Evolutionary conservation across 1,140 invertebrate genomes (phyloP).

Genomic region (Tetramorium alpestre): DNA sequence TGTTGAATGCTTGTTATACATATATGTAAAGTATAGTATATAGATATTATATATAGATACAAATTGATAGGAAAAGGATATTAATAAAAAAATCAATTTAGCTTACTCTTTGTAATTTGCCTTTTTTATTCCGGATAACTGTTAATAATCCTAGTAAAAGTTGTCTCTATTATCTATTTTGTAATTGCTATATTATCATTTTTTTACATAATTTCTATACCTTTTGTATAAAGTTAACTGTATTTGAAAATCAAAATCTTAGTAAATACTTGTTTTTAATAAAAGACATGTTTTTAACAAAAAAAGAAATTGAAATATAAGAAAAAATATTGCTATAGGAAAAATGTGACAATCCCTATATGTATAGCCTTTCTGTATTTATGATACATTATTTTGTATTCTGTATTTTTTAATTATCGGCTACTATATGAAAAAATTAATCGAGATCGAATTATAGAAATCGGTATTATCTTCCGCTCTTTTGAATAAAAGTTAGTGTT

Average conservation of each 20-base stretch:
- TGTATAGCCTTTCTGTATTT: too few relatives aligned
- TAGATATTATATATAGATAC: constrained; percentile 13
- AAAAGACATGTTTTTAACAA: background rate
- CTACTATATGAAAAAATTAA: too few relatives aligned
- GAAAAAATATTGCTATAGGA: background rate
- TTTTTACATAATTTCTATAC: too few relatives aligned
- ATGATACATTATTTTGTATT: too few relatives aligned
- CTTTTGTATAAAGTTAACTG: too few relatives aligned
- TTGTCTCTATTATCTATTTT: background rate
- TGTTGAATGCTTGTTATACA: constrained; percentile 50
- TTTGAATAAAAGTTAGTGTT: too few relatives aligned
- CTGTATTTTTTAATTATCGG: too few relatives aligned
- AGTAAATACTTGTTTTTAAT: too few relatives aligned
- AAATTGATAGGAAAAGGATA: constrained; percentile 14
- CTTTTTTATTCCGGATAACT: background rate
- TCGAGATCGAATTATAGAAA: too few relatives aligned
- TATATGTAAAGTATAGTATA: constrained; percentile 20
- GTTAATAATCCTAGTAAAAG: background rate
- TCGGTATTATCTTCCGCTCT: too few relatives aligned
- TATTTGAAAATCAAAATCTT: too few relatives aligned
- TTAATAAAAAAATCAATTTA: constrained; percentile 48
- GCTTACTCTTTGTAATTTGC: constrained; percentile 12
- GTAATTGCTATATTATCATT: too few relatives aligned
- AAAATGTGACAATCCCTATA: background rate
- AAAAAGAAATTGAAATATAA: background rate